phyloP scores from a whole-genome alignment of 1,140 invertebrate species.

The Orussus abietinus region DNA sequence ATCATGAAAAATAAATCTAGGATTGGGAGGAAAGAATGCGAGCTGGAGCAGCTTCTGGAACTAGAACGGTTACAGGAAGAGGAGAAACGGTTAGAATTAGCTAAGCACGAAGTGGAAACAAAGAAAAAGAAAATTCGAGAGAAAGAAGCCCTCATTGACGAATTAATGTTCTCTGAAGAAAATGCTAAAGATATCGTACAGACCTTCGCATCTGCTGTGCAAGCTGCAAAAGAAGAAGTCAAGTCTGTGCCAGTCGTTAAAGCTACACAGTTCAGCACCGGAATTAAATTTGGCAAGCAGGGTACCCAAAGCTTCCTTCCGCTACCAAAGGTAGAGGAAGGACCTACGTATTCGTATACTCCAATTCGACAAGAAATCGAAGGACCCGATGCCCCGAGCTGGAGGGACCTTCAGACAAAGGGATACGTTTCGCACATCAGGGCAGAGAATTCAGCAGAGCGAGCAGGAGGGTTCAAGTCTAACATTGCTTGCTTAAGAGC shows the following conservation, averaged over 20 bases:
- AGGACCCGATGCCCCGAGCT: slow-evolving; percentile 70
- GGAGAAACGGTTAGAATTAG: slow-evolving; percentile 60
- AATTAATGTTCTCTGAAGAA: slow-evolving; percentile 87
- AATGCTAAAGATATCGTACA: slow-evolving; percentile 85
- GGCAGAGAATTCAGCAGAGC: slow-evolving; percentile 66
- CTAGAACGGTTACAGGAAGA: slow-evolving; percentile 74
- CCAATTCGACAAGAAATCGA: slow-evolving; percentile 58
- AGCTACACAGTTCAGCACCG: slow-evolving; percentile 72
- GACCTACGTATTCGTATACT: slow-evolving; percentile 69
- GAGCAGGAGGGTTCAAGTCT: slow-evolving; percentile 83
- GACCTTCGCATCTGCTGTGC: slow-evolving; percentile 69
- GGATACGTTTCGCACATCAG: slow-evolving; percentile 78
- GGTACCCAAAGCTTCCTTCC: slow-evolving; percentile 57
- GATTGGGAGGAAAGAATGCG: slow-evolving; percentile 68
- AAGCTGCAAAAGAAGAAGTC: slow-evolving; percentile 63
- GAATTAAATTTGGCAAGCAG: slow-evolving; percentile 70
- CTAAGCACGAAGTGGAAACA: slow-evolving; percentile 66
- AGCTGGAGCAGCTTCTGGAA: slow-evolving; percentile 84
- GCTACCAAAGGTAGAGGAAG: slow-evolving; percentile 71
- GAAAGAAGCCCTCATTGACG: slow-evolving; percentile 89
- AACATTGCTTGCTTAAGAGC: slow-evolving; percentile 82
- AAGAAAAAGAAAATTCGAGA: slow-evolving; percentile 80
- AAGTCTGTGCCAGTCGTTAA: slow-evolving; percentile 53
- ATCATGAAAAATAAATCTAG: slow-evolving; percentile 85
- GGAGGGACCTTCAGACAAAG: slow-evolving; percentile 60